Base-by-base conservation (phyloP, 2,797 vertebrate genomes). In the Coluber constrictor region DNA sequence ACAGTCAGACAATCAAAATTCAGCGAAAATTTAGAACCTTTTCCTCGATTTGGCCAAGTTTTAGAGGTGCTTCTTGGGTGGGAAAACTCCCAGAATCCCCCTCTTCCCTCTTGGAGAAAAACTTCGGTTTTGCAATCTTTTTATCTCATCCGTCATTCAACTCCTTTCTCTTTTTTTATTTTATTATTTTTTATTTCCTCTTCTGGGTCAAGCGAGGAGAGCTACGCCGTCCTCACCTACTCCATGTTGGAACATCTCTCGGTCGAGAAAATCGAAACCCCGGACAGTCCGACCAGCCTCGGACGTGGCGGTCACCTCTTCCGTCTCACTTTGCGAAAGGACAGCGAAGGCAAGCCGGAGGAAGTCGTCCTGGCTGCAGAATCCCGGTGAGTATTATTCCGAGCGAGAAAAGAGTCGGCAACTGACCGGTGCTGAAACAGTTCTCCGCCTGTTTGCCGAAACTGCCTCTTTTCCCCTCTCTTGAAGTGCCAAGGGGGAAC, bases 161-260 rank as follows among this genome's bases (percentile, higher is more conserved):
- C 11, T 86, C 56, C 4, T 16, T 63, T 37, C 47, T 29, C 9
- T 5, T 16, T 5, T 43, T 32, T 60, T 3, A 3, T 55, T 10
- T 54, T 9, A 9, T 54, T 54, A 54, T 60, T 18, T 66, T 66
- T 66, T 6, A n/a, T 32, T 8, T 18, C 87, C 7, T 10, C 32
- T 20, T 43, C 9, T 11, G 74, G 9, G 1, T 43, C 96, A 99
- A 51, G 99, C 0, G 99, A 99, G 96, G 99, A 99, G 95, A 99
- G 98, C 97, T 99, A 98, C 89, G 87, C 97, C 1, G 99, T 99
- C 93, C 97, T 98, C 96, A 99, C 99, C 97, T 99, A 99, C 0
- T 98, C 98, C 94, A 99, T 97, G 60, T 95, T 98, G 96, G 98
- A 98, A 93, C 98, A 99, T 8, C 91, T 99, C 88, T 97, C 96